phyloP scores from a whole-genome alignment of 2,888 invertebrate genomes.

The Andrena hattorfiana region DNA sequence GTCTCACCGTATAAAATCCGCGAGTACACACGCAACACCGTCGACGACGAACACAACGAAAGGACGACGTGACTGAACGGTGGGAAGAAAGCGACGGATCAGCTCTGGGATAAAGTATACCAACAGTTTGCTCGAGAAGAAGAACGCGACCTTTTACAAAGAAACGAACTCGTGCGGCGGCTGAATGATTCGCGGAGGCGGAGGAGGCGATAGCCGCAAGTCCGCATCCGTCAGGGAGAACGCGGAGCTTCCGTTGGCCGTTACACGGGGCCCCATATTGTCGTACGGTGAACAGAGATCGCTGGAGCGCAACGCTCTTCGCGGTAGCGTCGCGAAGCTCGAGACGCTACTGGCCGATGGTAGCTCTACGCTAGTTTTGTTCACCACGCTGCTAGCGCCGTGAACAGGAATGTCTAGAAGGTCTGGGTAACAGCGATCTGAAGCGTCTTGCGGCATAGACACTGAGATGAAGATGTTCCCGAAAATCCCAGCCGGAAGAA shows the following conservation, averaged over 20 bases:
- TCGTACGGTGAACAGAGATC: conserved; percentile 91
- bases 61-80: conserved; percentile 26
- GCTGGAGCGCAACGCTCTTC: conserved; percentile 85
- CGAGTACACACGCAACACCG: conserved; percentile 19
- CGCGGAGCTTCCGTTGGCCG: conserved; percentile 95
- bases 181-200: conserved; percentile 87
- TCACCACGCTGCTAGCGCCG: conserved; percentile 64
- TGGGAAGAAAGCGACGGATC: conserved; percentile 41
- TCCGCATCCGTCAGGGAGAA: conserved; percentile 91
- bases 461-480: conserved; percentile 95
- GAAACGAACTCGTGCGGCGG: conserved; percentile 87
- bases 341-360: conserved; percentile 79
- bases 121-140: conserved; percentile 36
- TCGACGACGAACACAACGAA: conserved; percentile 45
- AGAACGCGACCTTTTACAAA: conserved; percentile 81
- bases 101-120: conserved; percentile 36
- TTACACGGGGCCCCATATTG: conserved; percentile 95
- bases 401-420: conserved; percentile 89
- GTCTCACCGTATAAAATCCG: conserved; percentile 53
- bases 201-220: conserved; percentile 85
- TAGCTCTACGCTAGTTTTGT: conserved; percentile 62
- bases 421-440: conserved; percentile 92
- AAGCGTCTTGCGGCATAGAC: conserved; percentile 91
- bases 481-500: conserved; percentile 86
- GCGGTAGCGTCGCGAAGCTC: conserved; percentile 84